These are phyloP conservation scores for Pristionchus entomophagus DNA, from an alignment of 2,888 invertebrate genomes.

Conservation along the genomic window DNA sequence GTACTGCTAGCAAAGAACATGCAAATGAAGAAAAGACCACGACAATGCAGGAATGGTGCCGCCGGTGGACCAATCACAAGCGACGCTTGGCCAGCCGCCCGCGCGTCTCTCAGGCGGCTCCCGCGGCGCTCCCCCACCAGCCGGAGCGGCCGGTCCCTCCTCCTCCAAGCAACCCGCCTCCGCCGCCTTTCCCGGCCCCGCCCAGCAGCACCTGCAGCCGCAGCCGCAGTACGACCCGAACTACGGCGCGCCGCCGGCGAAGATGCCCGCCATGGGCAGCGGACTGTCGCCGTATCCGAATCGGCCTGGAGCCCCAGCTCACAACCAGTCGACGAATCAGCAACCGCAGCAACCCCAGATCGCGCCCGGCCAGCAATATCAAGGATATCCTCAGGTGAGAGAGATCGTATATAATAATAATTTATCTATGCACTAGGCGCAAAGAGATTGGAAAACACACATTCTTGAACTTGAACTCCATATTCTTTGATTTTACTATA, in stretches of 20 bases:
- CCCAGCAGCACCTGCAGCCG: background rate
- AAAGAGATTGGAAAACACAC: no score
- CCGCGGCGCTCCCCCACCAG: background rate
- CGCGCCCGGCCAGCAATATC: background rate
- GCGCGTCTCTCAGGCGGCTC: background rate
- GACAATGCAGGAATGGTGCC: no score
- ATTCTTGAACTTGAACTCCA: no score
- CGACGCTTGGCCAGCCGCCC: no score
- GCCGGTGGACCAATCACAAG: no score
- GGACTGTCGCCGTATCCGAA: background rate
- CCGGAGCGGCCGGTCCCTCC: background rate
- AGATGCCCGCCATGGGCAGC: constrained; percentile 26
- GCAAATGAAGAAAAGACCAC: no score
- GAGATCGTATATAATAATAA: no score
- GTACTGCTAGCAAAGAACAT: no score
- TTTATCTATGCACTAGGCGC: no score
- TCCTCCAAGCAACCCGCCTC: background rate
- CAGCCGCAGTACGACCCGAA: background rate
- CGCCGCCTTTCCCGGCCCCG: background rate
- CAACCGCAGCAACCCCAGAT: background rate
- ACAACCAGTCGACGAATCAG: constrained; percentile 30
- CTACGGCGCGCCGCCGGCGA: background rate
- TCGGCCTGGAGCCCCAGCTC: background rate
- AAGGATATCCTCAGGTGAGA: background rate
- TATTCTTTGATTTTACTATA: no score